Percentiles rank a stretch among this genome's conserved stretches.
Conservation (phyloP, 2,797 vertebrate species). For the Pelobates cultripes region DNA sequence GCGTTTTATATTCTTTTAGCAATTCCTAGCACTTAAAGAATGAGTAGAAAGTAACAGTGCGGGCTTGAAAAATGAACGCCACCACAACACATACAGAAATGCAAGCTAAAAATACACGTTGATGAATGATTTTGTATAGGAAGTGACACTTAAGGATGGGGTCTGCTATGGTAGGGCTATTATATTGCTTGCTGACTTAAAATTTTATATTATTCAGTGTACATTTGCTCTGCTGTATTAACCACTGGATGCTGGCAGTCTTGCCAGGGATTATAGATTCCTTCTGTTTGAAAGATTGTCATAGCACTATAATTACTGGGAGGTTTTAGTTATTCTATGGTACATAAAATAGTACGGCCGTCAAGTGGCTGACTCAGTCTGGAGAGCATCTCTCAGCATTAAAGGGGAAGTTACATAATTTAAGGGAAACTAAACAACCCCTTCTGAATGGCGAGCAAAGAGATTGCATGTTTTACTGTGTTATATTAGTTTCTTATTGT, state of each 20-base stretch:
- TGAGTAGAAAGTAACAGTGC: slow-evolving; percentile 4
- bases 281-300: slow-evolving; percentile 30
- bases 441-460: too few relatives aligned
- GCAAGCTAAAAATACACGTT: slow-evolving; percentile 24
- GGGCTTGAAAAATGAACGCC: not conserved
- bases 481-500: too few relatives aligned
- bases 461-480: too few relatives aligned
- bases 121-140: slow-evolving; percentile 42
- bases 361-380: slow-evolving; percentile 26
- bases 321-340: slow-evolving; percentile 40
- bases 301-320: slow-evolving; percentile 27
- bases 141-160: slow-evolving; percentile 41
- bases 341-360: slow-evolving; percentile 12
- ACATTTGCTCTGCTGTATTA: slow-evolving; percentile 35
- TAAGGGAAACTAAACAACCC: too few relatives aligned
- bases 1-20: not conserved
- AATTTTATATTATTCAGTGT: slow-evolving; percentile 33
- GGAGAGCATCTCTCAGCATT: not conserved
- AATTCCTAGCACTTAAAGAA: slow-evolving; percentile 8
- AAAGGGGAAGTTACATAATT: too few relatives aligned
- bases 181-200: slow-evolving; percentile 40
- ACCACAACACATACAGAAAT: slow-evolving; percentile 15
- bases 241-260: slow-evolving; percentile 28
- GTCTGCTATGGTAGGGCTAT: slow-evolving; percentile 34
- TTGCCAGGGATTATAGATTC: slow-evolving; percentile 27